Base-by-base conservation (phyloP, 2,888 invertebrate species). In the Napeogenes inachia region DNA sequence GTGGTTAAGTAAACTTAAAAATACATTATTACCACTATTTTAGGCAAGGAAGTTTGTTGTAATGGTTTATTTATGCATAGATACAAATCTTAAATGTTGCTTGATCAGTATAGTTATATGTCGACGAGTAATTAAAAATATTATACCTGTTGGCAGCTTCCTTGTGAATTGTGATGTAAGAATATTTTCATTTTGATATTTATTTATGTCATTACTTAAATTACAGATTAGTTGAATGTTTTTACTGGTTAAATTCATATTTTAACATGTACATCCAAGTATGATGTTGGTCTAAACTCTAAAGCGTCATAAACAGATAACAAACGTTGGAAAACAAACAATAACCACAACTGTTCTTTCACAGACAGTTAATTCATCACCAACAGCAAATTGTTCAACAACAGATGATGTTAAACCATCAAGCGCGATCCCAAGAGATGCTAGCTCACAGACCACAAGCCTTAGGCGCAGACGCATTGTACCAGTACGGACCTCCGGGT, bases 401-500 rank as follows among this genome's bases (percentile, higher is more conserved):
- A 58, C 91, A 91, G 65, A 83, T 91, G 78, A 76, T 91, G 68
- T 73, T 91, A 58, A 90, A 80, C 65, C 90, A 89, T 59, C 91
- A 91, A 70, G 87, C 91, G 4, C 84, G 92, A 69, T 92, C 93
- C 4, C 93, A 93, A 68, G 92, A 93, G 77, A 89, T 92, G 85
- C 76, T 92, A 56, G 85, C 91, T 2, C 80, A 85, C 65, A 75
- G 86, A 35, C 81, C 78, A 0, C 87, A 87, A 57, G 87, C 90
- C 2, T 71, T 91, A 6, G 91, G 91, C 0, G 85, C 89, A 21
- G 91, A 91, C 69, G 87, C 89, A 0, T 68, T 91, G 30, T 91
- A 91, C 73, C 91, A 91, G 66, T 89, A 90, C 32, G 89, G 89
- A 3, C 86, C 85, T 2, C 88, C 89, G 0, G 90, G 90, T 0